Percentiles rank a stretch among this genome's conserved stretches.
These are phyloP conservation scores for Epizoanthus scotinus DNA, from an alignment of 92 coral and sea anemone species.

Conservation along the genomic window DNA sequence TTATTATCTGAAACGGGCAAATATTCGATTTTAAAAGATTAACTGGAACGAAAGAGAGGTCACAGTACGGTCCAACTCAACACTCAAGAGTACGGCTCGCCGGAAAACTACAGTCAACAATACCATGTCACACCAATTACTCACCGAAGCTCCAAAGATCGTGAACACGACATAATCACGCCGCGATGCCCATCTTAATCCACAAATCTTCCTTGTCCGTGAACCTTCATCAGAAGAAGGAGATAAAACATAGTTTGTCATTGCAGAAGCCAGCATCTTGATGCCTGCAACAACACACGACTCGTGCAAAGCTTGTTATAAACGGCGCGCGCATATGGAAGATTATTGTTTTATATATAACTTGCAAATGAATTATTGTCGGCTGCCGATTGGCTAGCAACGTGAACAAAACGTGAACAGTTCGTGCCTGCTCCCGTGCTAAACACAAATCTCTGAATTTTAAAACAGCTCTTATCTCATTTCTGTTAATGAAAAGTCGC, in stretches of 20 bases:
- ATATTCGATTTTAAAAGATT: too few relatives aligned
- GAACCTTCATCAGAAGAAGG: constrained; percentile 32
- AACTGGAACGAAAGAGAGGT: too few relatives aligned
- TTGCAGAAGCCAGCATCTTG: constrained; percentile 16
- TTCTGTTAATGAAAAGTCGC: not conserved
- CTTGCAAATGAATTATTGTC: not conserved
- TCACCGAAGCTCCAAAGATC: constrained; percentile 97
- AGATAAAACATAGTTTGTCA: constrained; percentile 13
- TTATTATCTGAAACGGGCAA: too few relatives aligned
- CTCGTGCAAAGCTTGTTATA: too few relatives aligned
- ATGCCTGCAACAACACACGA: not conserved
- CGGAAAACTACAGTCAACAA: too few relatives aligned
- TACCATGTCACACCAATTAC: constrained; percentile 29
- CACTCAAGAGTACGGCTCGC: not conserved
- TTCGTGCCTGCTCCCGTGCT: constrained; percentile 14
- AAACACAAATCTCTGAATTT: too few relatives aligned
- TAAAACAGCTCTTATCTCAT: not conserved
- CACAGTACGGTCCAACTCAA: too few relatives aligned
- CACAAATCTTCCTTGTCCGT: constrained; percentile 23
- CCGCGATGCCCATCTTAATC: constrained; percentile 23
- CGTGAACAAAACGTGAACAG: constrained; percentile 19
- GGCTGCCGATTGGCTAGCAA: not conserved
- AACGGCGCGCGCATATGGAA: constrained; percentile 21
- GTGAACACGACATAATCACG: constrained; percentile 31
- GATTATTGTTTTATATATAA: not conserved